A percentile compares a stretch with the other conserved stretches of the same genome.
Conservation (phyloP, 2,797 vertebrate species). For the Enoplosus armatus region DNA sequence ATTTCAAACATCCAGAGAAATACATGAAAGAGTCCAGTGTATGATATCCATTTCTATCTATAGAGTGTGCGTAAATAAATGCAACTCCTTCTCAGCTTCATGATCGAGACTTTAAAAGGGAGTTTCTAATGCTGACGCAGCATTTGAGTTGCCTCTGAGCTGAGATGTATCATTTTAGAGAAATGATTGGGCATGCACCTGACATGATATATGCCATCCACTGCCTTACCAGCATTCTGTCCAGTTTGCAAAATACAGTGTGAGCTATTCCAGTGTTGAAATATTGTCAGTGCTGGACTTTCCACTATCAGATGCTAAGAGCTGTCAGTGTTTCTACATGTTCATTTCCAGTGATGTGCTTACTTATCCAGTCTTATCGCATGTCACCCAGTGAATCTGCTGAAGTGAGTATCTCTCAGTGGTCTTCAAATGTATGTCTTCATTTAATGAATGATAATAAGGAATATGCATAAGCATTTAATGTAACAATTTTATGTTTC, state of each 20-base stretch:
- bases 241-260: conserved; percentile 73
- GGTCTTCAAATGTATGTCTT: not conserved
- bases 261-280: conserved; percentile 79
- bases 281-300: conserved; percentile 75
- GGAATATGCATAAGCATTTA: conserved; percentile 1
- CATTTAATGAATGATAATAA: not conserved
- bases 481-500: conserved; percentile 35
- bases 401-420: conserved; percentile 28
- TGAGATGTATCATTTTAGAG: conserved; percentile 51
- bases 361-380: conserved; percentile 66
- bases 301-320: conserved; percentile 47
- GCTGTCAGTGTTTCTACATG: conserved; percentile 72
- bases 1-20: conserved; percentile 54
- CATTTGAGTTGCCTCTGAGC: conserved; percentile 31
- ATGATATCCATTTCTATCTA: conserved; percentile 41
- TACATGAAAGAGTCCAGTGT: conserved; percentile 61
- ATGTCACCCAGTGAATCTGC: conserved; percentile 62
- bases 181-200: conserved; percentile 66
- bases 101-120: conserved; percentile 42
- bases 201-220: conserved; percentile 51
- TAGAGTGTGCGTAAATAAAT: conserved; percentile 32
- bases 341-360: conserved; percentile 75
- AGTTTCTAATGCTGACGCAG: conserved; percentile 25
- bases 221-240: conserved; percentile 63
- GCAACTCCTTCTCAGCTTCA: conserved; percentile 33